Conservation (phyloP, 1,140 invertebrate genomes). For the Akabosia matsudoensis region DNA sequence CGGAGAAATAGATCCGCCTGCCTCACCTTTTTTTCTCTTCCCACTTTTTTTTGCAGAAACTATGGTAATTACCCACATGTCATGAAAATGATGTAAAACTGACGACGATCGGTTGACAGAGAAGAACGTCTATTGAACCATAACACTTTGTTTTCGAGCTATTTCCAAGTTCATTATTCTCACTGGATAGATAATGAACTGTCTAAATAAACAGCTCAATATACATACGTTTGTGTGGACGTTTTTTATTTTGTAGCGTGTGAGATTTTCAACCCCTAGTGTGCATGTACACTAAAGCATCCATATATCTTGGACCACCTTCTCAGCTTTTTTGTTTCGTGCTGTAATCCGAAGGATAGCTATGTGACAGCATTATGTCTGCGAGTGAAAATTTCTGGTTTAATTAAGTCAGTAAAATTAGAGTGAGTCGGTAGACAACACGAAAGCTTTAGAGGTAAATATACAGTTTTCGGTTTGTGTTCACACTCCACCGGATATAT, state of each 20-base stretch:
- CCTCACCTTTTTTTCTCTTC: neutral
- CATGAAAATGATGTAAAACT: neutral
- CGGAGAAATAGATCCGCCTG: conserved; percentile 9
- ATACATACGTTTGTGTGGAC: neutral
- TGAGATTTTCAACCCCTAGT: neutral
- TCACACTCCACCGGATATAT: neutral
- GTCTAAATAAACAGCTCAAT: neutral
- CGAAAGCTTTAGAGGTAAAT: too few species aligned
- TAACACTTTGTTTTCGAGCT: neutral
- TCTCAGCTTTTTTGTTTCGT: neutral
- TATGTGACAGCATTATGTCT: too few species aligned
- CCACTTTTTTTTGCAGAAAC: conserved; percentile 2
- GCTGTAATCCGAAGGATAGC: too few species aligned
- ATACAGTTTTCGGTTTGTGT: too few species aligned
- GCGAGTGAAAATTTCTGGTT: too few species aligned
- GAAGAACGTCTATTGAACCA: neutral
- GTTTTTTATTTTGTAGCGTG: neutral
- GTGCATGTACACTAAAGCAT: too few species aligned
- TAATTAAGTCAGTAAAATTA: too few species aligned
- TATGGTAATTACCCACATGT: conserved; percentile 13
- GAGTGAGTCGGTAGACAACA: too few species aligned
- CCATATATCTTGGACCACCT: neutral
- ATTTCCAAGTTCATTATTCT: neutral
- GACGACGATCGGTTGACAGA: neutral
- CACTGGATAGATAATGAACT: neutral